Percentiles rank a stretch among this genome's conserved stretches.
These are phyloP conservation scores for Drosophila chauvacae DNA, from an alignment of 1,140 invertebrate genomes.

Conservation along the genomic window DNA sequence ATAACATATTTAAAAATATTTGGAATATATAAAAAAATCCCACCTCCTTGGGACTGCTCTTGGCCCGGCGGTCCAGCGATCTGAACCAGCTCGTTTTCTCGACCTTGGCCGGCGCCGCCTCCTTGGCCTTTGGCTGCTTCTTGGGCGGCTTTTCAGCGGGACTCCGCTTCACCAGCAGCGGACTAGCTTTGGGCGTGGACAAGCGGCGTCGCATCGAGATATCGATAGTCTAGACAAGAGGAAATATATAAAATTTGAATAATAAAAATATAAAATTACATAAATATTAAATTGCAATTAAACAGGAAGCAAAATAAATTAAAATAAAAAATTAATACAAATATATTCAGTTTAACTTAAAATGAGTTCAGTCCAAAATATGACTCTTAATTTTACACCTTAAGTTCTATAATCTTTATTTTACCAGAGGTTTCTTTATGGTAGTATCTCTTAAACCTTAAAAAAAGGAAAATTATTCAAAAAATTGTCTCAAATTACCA, in stretches of 20 bases:
- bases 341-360: too few species aligned
- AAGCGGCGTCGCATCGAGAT: constrained; percentile 88
- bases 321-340: too few species aligned
- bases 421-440: fast-evolving
- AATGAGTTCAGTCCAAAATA: too few species aligned
- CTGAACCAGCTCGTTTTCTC: constrained; percentile 88
- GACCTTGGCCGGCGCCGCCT: constrained; percentile 53
- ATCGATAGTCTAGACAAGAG: constrained; percentile 61
- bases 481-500: not conserved
- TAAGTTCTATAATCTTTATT: not conserved
- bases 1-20: not conserved
- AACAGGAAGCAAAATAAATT: too few species aligned
- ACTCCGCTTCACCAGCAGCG: constrained; percentile 83
- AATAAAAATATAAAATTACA: too few species aligned
- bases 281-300: too few species aligned
- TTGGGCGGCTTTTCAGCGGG: constrained; percentile 74
- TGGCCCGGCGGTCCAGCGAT: constrained; percentile 87
- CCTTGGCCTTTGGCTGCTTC: constrained; percentile 52
- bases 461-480: too few species aligned
- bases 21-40: not conserved
- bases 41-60: constrained; percentile 79
- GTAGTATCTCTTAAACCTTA: not conserved
- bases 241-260: not conserved
- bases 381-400: too few species aligned
- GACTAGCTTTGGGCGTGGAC: constrained; percentile 90